Evolutionary conservation across 1,140 invertebrate species (phyloP), one percentile per base, ranked within the genome.

Genomic region (Leptinotarsa lineolata): DNA sequence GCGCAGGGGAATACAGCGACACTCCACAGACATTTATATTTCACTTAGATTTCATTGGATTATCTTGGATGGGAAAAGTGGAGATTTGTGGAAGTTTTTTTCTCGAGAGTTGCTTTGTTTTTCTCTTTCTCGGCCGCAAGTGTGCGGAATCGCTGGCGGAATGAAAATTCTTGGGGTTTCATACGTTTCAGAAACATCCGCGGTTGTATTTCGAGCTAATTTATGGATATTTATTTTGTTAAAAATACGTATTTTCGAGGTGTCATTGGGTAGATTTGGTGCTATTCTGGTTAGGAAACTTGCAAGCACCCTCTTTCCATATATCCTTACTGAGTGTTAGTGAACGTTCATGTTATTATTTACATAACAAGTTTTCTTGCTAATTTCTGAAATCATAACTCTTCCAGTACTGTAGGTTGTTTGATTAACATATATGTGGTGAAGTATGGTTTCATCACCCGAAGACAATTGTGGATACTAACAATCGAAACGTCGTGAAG

Each of bases 31-130:
- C 69, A 74, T 71, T 74, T 74, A 71, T 74, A 74, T 74, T 74
- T 71, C 68, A 74, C 64, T 74, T 74, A 74, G 58, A 74, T 74
- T 69, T 71, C 69, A 71, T 74, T 70, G 73, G 69, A 71, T 74
- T 74, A 74, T 65, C 68, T 65, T 46, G 73, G 59, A 65, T 65
- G 71, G 71, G 44, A 68, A 70, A 59, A 69, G 44, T 45, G 68
- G 69, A 74, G 73, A 74, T 74, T 74, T 74, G 73, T 74, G 73
- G 73, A 74, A 30, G 69, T 65, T 70, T 71, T 74, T 70, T 61
- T 30, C 30, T 70, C 63, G 60, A 59, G 45, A 45, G 48, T 63
- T 71, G 59, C 44, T 71, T 48, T 71, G 60, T 63, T 71, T 71
- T 44, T 71, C 67, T 45, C 16, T 54, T 68, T 68, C 44, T 68